phyloP scores from a whole-genome alignment of 2,888 invertebrate species.

The Plutella xylostella region DNA sequence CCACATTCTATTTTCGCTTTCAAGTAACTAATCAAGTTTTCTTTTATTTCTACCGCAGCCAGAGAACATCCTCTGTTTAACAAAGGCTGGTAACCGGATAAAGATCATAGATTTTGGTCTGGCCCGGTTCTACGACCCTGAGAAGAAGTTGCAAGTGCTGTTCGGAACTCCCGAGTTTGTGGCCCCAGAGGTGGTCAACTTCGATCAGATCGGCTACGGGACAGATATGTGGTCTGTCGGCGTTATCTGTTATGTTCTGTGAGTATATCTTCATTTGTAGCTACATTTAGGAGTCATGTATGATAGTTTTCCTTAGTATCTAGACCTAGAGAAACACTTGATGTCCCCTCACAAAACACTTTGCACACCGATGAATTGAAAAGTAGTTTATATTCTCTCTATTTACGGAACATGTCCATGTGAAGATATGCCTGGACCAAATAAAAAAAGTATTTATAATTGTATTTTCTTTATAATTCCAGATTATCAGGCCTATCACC shows the following conservation, averaged over 20 bases:
- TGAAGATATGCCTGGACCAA: too few relatives aligned
- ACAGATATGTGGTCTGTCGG: constrained; percentile 99
- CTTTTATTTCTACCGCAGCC: constrained; percentile 71
- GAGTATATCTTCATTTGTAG: too few relatives aligned
- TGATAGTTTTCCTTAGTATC: too few relatives aligned
- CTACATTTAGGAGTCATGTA: too few relatives aligned
- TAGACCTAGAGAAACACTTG: too few relatives aligned
- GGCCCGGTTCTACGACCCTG: constrained; percentile 91
- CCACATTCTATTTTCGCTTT: too few relatives aligned
- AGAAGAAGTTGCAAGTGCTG: constrained; percentile 91
- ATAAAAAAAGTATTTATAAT: too few relatives aligned
- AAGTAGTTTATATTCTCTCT: neutral
- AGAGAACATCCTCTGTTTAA: constrained; percentile 97
- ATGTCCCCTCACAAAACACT: too few relatives aligned
- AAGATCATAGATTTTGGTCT: constrained; percentile 99
- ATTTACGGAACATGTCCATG: too few relatives aligned
- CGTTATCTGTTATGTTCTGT: constrained; percentile 98
- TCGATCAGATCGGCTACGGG: constrained; percentile 94
- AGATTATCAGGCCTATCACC: constrained; percentile 96
- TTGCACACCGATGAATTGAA: neutral
- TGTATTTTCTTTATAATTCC: constrained; percentile 22
- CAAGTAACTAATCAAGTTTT: too few relatives aligned
- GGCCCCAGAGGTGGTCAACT: constrained; percentile 98
- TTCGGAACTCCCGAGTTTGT: constrained; percentile 99
- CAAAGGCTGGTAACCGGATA: constrained; percentile 96